Evolutionary conservation across 2,113 vertebrate species (phyloP), one percentile per base, ranked within the genome.

Genomic region (Sinocyclocheilus maitianheensis): DNA sequence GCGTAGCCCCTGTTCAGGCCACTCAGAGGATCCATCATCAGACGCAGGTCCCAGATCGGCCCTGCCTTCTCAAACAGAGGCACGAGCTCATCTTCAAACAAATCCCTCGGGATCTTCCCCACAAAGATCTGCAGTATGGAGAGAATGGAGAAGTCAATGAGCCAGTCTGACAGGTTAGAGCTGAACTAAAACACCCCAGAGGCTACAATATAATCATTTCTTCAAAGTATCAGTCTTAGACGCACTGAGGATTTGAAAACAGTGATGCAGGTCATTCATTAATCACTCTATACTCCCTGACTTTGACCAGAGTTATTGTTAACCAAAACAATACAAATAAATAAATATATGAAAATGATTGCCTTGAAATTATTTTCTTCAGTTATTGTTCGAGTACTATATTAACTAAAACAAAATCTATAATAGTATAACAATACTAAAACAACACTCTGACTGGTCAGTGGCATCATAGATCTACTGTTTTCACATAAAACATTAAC

Each of bases 1-100:
- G 98, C 98, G 89, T 99, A 99, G 90, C 98, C 98, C 89, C 98
- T 92, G 92, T 99, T 99, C 88, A 99, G 95, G 87, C 98, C 98
- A 51, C 97, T 99, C 30, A 99, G 95, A 0, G 98, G 98, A 93
- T 99, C 98, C 98, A 99, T 99, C 98, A 99, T 99, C 86, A 99
- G 94, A 85, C 98, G 93, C 13, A 99, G 95, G 94, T 99, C 98
- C 98, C 98, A 99, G 92, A 99, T 99, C 55, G 96, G 94, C 51
- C 98, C 98, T 1, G 97, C 98, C 92, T 97, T 98, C 92, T 99
- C 98, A 95, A 99, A 99, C 88, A 98, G 94, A 34, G 98, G 98
- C 89, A 99, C 97, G 91, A 99, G 96, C 86, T 99, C 97, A 85
- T 99, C 98, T 92, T 99, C 98, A 92, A 99, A 99, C 88, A 99